phyloP scores from a whole-genome alignment of 2,113 vertebrate species.

The Ictalurus furcatus region DNA sequence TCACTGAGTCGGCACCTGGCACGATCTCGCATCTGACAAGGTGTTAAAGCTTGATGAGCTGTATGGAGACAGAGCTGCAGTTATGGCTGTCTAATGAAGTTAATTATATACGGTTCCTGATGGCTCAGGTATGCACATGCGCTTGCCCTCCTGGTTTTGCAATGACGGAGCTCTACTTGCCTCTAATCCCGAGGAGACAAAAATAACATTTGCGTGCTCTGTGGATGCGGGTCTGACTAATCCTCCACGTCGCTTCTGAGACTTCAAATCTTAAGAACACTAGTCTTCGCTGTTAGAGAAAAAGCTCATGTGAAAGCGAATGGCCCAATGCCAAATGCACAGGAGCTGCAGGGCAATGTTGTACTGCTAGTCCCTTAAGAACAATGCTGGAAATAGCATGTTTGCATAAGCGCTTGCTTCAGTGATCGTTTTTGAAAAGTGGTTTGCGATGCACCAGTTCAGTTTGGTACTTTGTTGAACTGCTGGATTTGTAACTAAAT shows the following conservation, averaged over 20 bases:
- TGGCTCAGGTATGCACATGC: constrained; percentile 13
- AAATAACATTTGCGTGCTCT: constrained; percentile 8
- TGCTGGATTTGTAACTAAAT: background rate
- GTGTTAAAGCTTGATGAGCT: constrained; percentile 38
- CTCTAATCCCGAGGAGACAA: constrained; percentile 12
- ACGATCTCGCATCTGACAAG: constrained; percentile 21
- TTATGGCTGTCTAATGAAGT: constrained; percentile 37
- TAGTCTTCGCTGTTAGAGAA: background rate
- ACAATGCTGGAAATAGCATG: constrained; percentile 9
- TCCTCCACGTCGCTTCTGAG: constrained; percentile 13
- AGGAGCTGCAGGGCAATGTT: constrained; percentile 15
- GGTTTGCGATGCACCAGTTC: background rate
- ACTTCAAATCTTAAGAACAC: background rate
- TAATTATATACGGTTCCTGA: constrained; percentile 30
- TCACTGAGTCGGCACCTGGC: constrained; percentile 17
- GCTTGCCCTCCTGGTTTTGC: background rate
- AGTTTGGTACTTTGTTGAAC: background rate
- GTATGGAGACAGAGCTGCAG: constrained; percentile 20
- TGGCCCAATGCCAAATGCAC: constrained; percentile 19
- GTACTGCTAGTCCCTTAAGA: constrained; percentile 6
- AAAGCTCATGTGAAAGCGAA: constrained; percentile 7
- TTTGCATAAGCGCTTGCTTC: constrained; percentile 3
- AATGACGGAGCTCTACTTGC: constrained; percentile 26
- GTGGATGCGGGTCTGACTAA: constrained; percentile 23
- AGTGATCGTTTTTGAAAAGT: background rate